phyloP scores from a whole-genome alignment of 2,113 vertebrate species.

The Melanerpes formicivorus region DNA sequence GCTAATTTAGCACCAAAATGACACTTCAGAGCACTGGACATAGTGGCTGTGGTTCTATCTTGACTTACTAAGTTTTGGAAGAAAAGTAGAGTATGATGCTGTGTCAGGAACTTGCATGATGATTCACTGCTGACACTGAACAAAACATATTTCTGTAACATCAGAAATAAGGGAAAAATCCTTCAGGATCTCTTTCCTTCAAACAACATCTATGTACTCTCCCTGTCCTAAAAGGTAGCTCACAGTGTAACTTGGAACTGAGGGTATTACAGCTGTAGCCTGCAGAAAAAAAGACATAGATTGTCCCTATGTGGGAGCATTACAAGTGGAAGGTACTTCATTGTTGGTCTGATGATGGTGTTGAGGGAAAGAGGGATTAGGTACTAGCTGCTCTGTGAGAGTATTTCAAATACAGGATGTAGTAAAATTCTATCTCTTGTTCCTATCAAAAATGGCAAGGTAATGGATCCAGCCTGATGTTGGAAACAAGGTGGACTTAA shows the following conservation, averaged over 20 bases:
- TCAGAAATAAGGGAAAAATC: fast-evolving
- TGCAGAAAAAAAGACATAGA: neutral
- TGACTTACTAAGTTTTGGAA: neutral
- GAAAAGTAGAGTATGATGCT: neutral
- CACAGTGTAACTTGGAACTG: neutral
- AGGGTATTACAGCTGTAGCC: neutral
- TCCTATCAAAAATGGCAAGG: neutral
- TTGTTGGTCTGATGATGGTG: neutral
- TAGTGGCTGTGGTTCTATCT: neutral
- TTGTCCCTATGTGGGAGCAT: neutral
- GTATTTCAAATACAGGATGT: neutral
- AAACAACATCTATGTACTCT: neutral
- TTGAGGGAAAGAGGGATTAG: neutral
- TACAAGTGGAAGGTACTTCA: neutral
- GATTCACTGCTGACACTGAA: neutral
- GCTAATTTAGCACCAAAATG: slow-evolving; percentile 1
- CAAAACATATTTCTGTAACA: neutral
- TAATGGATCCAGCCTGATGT: fast-evolving
- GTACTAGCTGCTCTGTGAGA: neutral
- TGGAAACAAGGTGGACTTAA: fast-evolving
- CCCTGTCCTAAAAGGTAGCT: neutral
- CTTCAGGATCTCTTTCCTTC: neutral
- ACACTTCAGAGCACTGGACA: neutral
- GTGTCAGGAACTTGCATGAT: neutral
- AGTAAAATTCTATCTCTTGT: fast-evolving